phyloP scores from a whole-genome alignment of 2,113 vertebrate species.

The Paradoxurus hermaphroditus region DNA sequence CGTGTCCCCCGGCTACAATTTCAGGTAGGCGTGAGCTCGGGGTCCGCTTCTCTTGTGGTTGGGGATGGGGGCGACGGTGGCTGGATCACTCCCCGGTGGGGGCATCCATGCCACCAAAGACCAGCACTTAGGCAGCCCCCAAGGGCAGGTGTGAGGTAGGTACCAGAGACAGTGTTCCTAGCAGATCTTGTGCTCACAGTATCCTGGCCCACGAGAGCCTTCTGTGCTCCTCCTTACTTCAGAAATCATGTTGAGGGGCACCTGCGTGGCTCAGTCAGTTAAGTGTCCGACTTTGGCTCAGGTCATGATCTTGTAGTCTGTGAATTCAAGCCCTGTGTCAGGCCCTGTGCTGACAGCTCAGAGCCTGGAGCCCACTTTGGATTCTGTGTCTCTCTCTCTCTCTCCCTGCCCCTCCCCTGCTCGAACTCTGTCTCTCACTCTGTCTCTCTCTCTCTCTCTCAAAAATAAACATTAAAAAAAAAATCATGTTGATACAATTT shows the following conservation, averaged over 20 bases:
- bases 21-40: constrained; percentile 82
- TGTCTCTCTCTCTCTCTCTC: no score
- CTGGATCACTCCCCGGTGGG: neutral
- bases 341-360: no score
- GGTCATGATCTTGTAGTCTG: no score
- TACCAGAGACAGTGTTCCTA: neutral
- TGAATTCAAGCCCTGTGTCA: no score
- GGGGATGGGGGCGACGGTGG: accelerated
- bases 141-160: neutral
- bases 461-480: no score
- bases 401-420: no score
- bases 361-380: no score
- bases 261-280: no score
- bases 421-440: no score
- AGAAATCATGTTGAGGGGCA: neutral
- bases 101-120: neutral
- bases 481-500: neutral
- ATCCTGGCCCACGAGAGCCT: neutral
- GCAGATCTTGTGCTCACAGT: neutral
- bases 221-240: neutral
- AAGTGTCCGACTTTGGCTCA: no score
- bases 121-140: neutral
- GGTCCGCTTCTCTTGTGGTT: accelerated
- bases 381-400: no score
- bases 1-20: constrained; percentile 91